A percentile compares a stretch with the other conserved stretches of the same genome.
Conservation (phyloP, 2,113 vertebrate species). For the Pimephales promelas region DNA sequence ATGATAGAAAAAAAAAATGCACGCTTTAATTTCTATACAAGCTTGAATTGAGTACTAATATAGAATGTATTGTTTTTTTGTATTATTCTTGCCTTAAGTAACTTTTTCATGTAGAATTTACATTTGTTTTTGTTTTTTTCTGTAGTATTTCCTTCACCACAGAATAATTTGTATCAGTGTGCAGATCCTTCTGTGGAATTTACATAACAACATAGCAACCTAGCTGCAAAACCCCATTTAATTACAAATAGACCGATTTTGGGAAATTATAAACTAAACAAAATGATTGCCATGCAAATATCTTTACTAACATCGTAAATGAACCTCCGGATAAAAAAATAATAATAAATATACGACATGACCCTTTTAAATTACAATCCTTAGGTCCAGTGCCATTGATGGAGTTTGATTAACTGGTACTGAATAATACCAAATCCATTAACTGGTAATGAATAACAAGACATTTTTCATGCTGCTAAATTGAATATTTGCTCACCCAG, state of each 20-base stretch:
- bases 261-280: background rate
- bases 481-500: constrained; percentile 4
- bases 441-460: constrained; percentile 15
- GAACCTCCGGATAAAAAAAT: background rate
- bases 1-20: too few species aligned
- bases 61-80: too few species aligned
- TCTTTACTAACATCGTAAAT: background rate
- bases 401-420: background rate
- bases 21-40: too few species aligned
- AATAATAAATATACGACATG: background rate
- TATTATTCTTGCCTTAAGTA: too few species aligned
- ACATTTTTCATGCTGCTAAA: constrained; percentile 15
- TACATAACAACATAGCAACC: too few species aligned
- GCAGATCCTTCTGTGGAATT: background rate
- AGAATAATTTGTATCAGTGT: background rate
- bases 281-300: background rate
- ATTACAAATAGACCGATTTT: background rate
- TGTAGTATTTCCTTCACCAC: too few species aligned
- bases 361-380: background rate
- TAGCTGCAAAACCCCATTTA: background rate
- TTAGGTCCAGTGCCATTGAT: background rate
- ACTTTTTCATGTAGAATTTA: too few species aligned
- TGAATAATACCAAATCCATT: background rate
- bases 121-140: too few species aligned
- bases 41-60: too few species aligned